Evolutionary conservation across 1,140 invertebrate genomes (phyloP), one percentile per base, ranked within the genome.

Genomic region (Brachionus manjavacas): DNA sequence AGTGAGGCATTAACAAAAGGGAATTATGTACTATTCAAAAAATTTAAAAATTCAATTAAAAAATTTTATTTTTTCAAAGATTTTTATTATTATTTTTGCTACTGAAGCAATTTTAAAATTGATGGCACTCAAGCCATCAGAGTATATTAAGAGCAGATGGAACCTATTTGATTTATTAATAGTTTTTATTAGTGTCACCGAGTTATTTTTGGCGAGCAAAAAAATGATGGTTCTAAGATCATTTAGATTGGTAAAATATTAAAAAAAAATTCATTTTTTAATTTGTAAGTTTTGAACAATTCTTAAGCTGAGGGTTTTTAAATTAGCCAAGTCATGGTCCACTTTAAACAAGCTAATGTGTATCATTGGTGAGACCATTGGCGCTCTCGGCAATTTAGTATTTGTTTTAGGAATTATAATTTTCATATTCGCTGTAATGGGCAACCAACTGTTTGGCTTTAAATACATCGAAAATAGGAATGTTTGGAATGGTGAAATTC

Each of bases 151-250:
- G 92, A 96, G 97, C 90, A 95, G 95, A 84, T 98, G 96, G 96
- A 99, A 99, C 89, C 95, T 97, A 86, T 99, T 99, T 90, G 96
- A 99, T 91, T 97, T 97, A 89, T 94, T 98, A 87, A 98, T 99
- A 90, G 97, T 99, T 86, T 93, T 94, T 35, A 92, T 99, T 85
- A 98, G 96, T 85, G 91, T 99, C 83, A 90, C 98, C 86, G 97
- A 99, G 90, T 91, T 98, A 86, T 93, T 98, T 68, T 95, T 96
- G 91, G 95, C 94, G 85, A 79, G 55, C 35, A 95, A 97, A 86
- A 94, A 95, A 90, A 96, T 99, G 86, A 98, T 96, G 85, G 96
- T 98, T 74, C 93, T 99, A 86, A 92, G 97, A 90, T 96, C 96
- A 20, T 98, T 99, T 92, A 92, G 97, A 93, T 94, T 98, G 39